Conservation (phyloP, 2,113 vertebrate genomes). For the Nannobrachium achirus region DNA sequence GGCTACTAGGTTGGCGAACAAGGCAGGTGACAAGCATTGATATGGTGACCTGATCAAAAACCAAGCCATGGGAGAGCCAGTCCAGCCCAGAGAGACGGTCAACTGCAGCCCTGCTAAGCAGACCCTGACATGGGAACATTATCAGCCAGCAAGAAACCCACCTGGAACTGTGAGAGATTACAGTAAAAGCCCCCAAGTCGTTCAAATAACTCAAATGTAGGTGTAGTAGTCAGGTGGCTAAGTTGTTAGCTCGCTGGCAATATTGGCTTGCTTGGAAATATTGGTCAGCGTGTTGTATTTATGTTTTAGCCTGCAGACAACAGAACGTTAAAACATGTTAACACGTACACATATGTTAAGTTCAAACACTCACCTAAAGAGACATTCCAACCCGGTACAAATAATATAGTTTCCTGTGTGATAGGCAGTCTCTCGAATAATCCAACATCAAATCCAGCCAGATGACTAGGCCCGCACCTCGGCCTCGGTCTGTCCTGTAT, state of each 20-base stretch:
- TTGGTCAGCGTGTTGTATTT: slow-evolving; percentile 37
- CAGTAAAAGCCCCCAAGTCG: slow-evolving; percentile 17
- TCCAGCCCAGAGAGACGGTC: slow-evolving; percentile 42
- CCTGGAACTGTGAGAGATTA: slow-evolving; percentile 19
- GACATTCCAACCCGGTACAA: slow-evolving; percentile 74
- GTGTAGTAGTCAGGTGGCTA: slow-evolving; percentile 48
- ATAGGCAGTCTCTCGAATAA: slow-evolving; percentile 66
- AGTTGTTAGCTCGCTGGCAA: slow-evolving; percentile 51
- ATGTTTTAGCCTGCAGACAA: slow-evolving; percentile 9
- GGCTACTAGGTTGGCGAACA: slow-evolving; percentile 8
- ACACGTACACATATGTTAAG: background rate
- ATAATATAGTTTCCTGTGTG: slow-evolving; percentile 52
- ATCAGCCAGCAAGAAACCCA: slow-evolving; percentile 6
- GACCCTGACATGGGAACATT: slow-evolving; percentile 8
- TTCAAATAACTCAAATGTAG: slow-evolving; percentile 43
- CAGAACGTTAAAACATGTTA: background rate
- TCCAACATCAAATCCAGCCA: slow-evolving; percentile 78
- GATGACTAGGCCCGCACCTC: slow-evolving; percentile 83
- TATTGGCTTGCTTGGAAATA: slow-evolving; percentile 50
- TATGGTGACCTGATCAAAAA: slow-evolving; percentile 67
- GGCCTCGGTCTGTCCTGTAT: slow-evolving; percentile 91
- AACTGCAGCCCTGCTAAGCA: slow-evolving; percentile 29
- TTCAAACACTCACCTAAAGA: slow-evolving; percentile 77
- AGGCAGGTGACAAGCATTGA: slow-evolving; percentile 46
- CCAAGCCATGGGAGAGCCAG: slow-evolving; percentile 44